These are phyloP conservation scores for Rhagoletis pomonella DNA, from an alignment of 1,140 invertebrate genomes.

Conservation along the genomic window DNA sequence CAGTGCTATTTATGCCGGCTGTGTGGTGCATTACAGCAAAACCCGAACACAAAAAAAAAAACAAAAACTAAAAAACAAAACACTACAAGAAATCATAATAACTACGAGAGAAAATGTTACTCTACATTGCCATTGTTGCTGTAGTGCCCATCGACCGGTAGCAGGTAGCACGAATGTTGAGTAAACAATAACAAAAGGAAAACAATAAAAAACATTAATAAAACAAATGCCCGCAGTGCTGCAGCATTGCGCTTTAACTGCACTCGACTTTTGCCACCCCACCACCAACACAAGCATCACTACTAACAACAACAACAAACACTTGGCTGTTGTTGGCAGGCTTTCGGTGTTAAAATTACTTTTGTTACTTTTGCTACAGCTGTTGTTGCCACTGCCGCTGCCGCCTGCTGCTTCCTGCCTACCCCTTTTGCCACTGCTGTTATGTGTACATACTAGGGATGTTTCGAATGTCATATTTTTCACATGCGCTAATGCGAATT, in stretches of 20 bases:
- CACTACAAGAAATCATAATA: no score
- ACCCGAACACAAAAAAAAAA: background rate
- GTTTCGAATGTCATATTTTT: no score
- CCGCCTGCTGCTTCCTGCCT: background rate
- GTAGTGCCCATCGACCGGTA: constrained; percentile 22
- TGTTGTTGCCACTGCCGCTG: constrained; percentile 21
- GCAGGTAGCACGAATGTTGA: constrained; percentile 52
- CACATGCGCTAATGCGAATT: no score
- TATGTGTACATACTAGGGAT: no score
- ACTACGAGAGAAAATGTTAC: background rate
- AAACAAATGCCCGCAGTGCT: constrained; percentile 50
- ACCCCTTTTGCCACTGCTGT: background rate
- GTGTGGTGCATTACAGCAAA: background rate
- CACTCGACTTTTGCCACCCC: background rate
- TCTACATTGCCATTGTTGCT: background rate
- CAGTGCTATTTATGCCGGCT: background rate
- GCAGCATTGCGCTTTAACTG: background rate
- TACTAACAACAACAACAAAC: background rate
- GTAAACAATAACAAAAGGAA: constrained; percentile 50
- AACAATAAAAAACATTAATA: constrained; percentile 47
- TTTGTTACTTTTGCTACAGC: constrained; percentile 24
- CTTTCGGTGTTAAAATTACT: constrained; percentile 16
- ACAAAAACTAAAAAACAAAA: background rate
- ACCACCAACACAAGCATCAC: background rate
- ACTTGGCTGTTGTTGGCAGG: background rate